Percentiles rank a stretch among this genome's conserved stretches.
Evolutionary conservation across 2,797 vertebrate species (phyloP).

Genomic region (Pseudochirops cupreus): DNA sequence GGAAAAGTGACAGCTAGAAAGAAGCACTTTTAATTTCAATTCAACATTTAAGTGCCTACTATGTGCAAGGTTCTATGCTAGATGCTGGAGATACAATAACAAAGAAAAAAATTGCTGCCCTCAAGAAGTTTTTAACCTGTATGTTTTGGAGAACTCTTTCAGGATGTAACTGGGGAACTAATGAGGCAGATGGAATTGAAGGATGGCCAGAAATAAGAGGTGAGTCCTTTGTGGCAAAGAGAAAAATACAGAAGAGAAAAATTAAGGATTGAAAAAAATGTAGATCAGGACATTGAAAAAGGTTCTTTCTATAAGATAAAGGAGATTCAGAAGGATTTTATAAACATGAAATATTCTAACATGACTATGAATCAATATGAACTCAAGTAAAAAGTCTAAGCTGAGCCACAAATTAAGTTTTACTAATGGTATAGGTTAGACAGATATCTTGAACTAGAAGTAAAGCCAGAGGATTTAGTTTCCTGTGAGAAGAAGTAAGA

Average conservation of each 20-base stretch:
- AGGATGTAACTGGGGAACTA: neutral
- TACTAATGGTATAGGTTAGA: neutral
- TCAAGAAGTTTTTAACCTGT: neutral
- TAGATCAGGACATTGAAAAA: neutral
- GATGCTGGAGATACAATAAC: neutral
- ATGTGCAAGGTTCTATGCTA: neutral
- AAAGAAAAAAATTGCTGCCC: neutral
- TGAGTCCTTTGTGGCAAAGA: neutral
- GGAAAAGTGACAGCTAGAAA: neutral
- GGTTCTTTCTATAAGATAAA: neutral
- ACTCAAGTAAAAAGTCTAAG: neutral
- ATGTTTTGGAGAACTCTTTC: neutral
- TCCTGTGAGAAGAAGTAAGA: neutral
- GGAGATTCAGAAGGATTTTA: neutral
- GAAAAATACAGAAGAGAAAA: neutral
- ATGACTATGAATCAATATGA: neutral
- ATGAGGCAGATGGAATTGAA: neutral
- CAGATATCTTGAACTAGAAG: neutral
- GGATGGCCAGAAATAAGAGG: neutral
- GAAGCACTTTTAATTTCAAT: neutral
- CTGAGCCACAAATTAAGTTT: neutral
- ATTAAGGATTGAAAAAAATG: neutral
- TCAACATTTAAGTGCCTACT: neutral
- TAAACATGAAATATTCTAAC: neutral
- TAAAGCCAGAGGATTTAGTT: neutral